A percentile compares a stretch with the other conserved stretches of the same genome.
phyloP scores from a whole-genome alignment of 2,797 vertebrate species.

The Alexandromys oeconomus region DNA sequence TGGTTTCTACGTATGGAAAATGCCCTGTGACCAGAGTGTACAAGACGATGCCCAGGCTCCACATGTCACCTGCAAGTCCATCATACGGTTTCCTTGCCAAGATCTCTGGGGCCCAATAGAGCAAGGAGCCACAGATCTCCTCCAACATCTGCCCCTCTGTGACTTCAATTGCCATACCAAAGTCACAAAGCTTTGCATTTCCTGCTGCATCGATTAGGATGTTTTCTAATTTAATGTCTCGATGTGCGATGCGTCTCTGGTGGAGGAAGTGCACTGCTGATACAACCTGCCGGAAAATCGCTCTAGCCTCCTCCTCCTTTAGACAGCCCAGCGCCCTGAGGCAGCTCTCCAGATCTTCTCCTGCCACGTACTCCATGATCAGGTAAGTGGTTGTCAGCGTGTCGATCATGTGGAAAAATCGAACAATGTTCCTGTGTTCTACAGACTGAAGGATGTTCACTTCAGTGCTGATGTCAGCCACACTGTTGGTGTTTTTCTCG shows the following conservation, averaged over 20 bases:
- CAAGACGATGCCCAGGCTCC: neutral
- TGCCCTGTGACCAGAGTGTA: neutral
- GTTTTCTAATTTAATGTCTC: neutral
- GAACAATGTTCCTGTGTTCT: neutral
- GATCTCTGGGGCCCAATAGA: neutral
- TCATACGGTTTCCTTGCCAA: neutral
- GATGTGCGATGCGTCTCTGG: neutral
- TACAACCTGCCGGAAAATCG: neutral
- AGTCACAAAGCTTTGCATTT: neutral
- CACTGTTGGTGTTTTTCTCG: neutral
- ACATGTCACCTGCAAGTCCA: neutral
- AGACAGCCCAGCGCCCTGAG: neutral
- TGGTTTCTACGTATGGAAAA: neutral
- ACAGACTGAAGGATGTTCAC: neutral
- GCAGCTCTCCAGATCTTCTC: neutral
- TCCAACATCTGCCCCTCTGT: neutral
- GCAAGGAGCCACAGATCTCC: neutral
- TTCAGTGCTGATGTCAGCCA: neutral
- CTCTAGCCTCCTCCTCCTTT: neutral
- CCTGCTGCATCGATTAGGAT: neutral
- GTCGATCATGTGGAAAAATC: neutral
- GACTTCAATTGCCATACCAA: neutral
- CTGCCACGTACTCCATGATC: neutral
- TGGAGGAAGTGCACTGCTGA: neutral
- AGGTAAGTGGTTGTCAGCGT: neutral